phyloP scores from a whole-genome alignment of 2,888 invertebrate genomes.

The Drosophila monieri region DNA sequence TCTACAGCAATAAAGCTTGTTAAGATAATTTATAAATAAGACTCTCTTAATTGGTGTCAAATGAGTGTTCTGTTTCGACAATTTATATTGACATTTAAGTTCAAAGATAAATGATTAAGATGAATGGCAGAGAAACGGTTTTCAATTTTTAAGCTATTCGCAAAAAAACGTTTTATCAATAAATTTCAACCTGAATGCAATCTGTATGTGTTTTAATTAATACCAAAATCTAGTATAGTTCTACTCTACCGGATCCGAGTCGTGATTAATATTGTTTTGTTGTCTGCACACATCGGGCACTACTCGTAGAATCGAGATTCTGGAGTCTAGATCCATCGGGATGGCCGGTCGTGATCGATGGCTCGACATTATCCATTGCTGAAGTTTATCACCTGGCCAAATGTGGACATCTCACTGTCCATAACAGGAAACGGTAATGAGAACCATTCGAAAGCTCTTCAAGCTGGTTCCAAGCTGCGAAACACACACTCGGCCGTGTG shows the following conservation, averaged over 20 bases:
- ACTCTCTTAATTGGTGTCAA: constrained; percentile 22
- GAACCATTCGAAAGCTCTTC: constrained; percentile 44
- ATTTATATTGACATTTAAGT: constrained; percentile 14
- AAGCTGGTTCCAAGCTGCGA: constrained; percentile 40
- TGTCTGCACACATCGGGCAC: constrained; percentile 25
- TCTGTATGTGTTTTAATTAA: neutral
- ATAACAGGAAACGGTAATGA: constrained; percentile 44
- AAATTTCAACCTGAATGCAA: neutral
- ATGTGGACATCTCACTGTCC: constrained; percentile 44
- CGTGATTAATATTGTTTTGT: neutral
- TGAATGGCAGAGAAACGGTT: neutral
- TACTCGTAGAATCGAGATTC: constrained; percentile 21
- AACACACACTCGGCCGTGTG: constrained; percentile 61
- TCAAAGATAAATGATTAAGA: constrained; percentile 12
- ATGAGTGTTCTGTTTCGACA: constrained; percentile 13
- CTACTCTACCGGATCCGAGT: constrained; percentile 1
- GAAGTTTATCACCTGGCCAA: constrained; percentile 40
- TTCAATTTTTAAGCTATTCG: neutral
- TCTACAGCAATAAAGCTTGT: neutral
- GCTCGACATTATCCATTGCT: constrained; percentile 25
- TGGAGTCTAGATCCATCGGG: constrained; percentile 21
- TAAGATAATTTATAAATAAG: constrained; percentile 3
- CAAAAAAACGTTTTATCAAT: neutral
- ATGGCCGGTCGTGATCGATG: constrained; percentile 40
- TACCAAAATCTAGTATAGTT: neutral